Evolutionary conservation across 2,888 invertebrate species (phyloP), one percentile per base, ranked within the genome.

Genomic region (Phaedon cochleariae): DNA sequence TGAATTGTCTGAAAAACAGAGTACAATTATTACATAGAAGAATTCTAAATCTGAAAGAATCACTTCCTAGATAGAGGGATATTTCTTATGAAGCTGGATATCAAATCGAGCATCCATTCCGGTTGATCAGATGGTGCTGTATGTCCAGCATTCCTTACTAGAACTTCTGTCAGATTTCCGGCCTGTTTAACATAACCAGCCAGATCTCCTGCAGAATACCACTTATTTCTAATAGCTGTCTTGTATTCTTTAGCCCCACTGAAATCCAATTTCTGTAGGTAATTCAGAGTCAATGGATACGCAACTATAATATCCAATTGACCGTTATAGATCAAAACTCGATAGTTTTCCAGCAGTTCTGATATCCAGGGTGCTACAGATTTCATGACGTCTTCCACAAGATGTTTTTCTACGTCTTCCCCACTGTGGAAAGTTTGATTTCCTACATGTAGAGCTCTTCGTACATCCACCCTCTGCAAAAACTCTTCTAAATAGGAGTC

Each of bases 281-380:
- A 94, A 77, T 90, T 91, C 21, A 91, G 87, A 0, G 95, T 95
- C 52, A 93, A 78, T 0, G 94, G 93, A 82, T 94, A 93, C 0
- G 94, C 93, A 0, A 95, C 92, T 68, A 95, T 93, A 12, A 96
- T 90, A 80, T 97, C 96, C 68, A 96, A 80, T 79, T 96, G 96
- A 0, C 96, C 96, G 29, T 66, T 66, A 15, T 57, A 67, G 12
- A 67, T 52, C 12, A 67, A 34, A 10, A 94, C 87, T 80, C 86
- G 85, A 74, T 91, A 91, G 69, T 88, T 82, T 29, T 89, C 84
- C 0, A 92, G 77, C 0, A 94, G 83, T 70, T 90, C 89, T 0
- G 88, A 45, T 9, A 78, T 61, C 73, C 73, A 74, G 17, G 75
- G 71, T 3, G 76, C 73, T 0, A 76, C 73, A 10, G 71, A 70